Evolutionary conservation across 2,797 vertebrate species (phyloP).

Genomic region (Pangasius mekongensis): DNA sequence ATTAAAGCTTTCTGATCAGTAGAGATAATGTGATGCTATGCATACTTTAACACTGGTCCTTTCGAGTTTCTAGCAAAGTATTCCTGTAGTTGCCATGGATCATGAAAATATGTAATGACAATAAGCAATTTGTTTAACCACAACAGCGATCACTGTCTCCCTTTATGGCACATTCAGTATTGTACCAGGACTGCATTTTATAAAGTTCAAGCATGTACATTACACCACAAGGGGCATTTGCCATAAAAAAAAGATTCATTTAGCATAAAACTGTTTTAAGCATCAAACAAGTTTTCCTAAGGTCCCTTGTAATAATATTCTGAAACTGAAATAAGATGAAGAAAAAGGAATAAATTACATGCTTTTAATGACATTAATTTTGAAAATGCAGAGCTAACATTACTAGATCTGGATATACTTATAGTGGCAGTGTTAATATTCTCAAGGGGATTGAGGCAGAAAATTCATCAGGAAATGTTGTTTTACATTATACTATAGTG

Average conservation of each 20-base stretch:
- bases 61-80: not conserved
- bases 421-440: conserved; percentile 2
- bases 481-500: not conserved
- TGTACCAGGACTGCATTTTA: not conserved
- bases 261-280: not conserved
- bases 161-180: conserved; percentile 8
- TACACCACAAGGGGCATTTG: not conserved
- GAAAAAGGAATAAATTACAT: not conserved
- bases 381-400: not conserved
- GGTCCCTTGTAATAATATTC: not conserved
- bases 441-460: not conserved
- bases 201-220: not conserved
- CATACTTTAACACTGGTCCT: not conserved
- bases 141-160: conserved; percentile 17
- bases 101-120: conserved; percentile 31
- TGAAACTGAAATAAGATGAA: not conserved
- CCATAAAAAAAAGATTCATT: conserved; percentile 1
- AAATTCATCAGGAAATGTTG: not conserved
- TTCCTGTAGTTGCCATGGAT: not conserved
- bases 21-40: not conserved
- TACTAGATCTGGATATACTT: not conserved
- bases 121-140: conserved; percentile 34
- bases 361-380: not conserved
- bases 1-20: conserved; percentile 1
- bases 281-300: not conserved